Conservation (phyloP, 2,113 vertebrate species). For the Anser cygnoides region DNA sequence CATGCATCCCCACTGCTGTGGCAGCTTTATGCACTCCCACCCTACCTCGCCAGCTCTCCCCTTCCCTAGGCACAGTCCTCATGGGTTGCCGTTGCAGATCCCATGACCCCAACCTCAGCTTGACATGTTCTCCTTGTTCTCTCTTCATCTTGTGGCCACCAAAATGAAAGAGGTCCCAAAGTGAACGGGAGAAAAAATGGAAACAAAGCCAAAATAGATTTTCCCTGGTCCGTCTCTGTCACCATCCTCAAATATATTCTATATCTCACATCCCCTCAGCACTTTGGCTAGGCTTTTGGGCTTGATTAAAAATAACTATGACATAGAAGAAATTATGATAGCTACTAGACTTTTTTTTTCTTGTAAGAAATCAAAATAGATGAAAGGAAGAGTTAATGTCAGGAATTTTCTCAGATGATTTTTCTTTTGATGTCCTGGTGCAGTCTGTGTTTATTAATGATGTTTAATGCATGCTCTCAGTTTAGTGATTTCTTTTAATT, state of each 20-base stretch:
- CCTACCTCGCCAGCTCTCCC: neutral
- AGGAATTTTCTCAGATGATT: neutral
- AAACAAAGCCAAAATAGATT: neutral
- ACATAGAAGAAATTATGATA: neutral
- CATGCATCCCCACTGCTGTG: neutral
- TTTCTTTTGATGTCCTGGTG: neutral
- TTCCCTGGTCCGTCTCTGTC: neutral
- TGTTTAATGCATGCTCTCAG: neutral
- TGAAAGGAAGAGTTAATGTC: neutral
- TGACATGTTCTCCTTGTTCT: neutral
- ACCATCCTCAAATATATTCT: neutral
- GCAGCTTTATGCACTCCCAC: neutral
- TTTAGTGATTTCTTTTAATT: neutral
- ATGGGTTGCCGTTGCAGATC: accelerated
- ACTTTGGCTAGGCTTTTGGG: neutral
- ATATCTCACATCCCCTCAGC: neutral
- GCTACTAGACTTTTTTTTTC: neutral
- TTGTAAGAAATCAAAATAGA: neutral
- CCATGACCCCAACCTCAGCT: neutral
- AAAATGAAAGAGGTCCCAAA: neutral
- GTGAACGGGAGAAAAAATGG: neutral
- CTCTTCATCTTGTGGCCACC: neutral
- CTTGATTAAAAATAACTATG: neutral
- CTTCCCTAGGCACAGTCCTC: accelerated
- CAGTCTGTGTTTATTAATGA: neutral